phyloP scores from a whole-genome alignment of 2,797 vertebrate species.

The Neostethus bicornis region DNA sequence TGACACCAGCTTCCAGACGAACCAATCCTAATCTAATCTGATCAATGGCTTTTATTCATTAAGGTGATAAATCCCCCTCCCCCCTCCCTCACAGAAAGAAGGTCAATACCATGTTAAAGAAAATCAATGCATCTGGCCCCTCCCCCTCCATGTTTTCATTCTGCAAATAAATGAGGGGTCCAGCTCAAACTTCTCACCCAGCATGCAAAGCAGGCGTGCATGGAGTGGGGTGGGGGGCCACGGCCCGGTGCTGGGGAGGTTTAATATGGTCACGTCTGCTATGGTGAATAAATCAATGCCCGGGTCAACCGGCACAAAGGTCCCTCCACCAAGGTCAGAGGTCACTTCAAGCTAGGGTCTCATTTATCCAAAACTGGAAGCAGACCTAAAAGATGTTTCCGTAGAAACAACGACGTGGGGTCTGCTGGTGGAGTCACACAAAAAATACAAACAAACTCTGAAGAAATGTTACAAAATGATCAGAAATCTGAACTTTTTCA shows the following conservation, averaged over 20 bases:
- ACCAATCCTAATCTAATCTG: constrained; percentile 45
- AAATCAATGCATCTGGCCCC: constrained; percentile 75
- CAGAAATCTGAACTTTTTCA: constrained; percentile 17
- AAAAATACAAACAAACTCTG: no score
- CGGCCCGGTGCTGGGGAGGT: background rate
- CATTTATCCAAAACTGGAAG: constrained; percentile 60
- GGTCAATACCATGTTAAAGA: constrained; percentile 76
- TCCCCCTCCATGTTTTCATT: constrained; percentile 52
- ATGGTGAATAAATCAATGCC: constrained; percentile 84
- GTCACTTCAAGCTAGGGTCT: constrained; percentile 76
- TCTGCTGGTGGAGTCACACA: no score
- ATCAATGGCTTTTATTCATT: constrained; percentile 73
- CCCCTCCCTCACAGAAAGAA: constrained; percentile 63
- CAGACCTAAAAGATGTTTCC: constrained; percentile 57
- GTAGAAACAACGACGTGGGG: no score
- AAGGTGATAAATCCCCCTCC: constrained; percentile 59
- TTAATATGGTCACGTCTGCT: constrained; percentile 77
- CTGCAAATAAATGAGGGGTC: constrained; percentile 38
- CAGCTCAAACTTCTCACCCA: no score
- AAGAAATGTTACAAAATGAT: no score
- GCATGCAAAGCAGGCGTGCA: no score
- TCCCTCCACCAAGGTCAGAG: constrained; percentile 82
- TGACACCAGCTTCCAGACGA: constrained; percentile 32
- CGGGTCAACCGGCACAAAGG: constrained; percentile 86
- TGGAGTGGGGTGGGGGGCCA: constrained; percentile 5